Percentiles rank a stretch among this genome's conserved stretches.
phyloP scores from a whole-genome alignment of 2,888 invertebrate species.

The Dryocosmus kuriphilus region DNA sequence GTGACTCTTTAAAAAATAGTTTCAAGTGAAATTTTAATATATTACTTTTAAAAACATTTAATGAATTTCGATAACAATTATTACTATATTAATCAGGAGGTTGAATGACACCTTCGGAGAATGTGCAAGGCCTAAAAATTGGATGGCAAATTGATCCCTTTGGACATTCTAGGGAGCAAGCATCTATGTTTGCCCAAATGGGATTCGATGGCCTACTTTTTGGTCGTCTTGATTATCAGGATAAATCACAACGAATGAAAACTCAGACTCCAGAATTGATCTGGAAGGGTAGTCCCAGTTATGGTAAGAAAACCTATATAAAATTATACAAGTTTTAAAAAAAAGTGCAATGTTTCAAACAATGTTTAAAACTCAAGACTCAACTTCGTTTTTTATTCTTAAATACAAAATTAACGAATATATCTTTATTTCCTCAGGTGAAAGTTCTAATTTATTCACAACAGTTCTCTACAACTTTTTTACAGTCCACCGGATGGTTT shows the following conservation, averaged over 20 bases:
- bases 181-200: constrained; percentile 85
- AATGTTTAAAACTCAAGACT: too few relatives aligned
- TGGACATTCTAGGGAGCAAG: constrained; percentile 93
- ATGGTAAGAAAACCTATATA: constrained; percentile 79
- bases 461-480: constrained; percentile 88
- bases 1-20: too few relatives aligned
- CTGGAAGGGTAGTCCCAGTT: constrained; percentile 87
- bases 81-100: not conserved
- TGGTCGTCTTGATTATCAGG: constrained; percentile 92
- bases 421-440: constrained; percentile 79
- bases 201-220: constrained; percentile 94
- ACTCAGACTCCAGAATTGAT: constrained; percentile 88
- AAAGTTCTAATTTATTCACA: constrained; percentile 87
- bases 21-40: too few relatives aligned
- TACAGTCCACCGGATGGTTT: constrained; percentile 93
- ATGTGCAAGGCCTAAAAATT: constrained; percentile 78
- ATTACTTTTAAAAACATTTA: too few relatives aligned
- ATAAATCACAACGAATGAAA: constrained; percentile 82
- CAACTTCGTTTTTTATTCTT: too few relatives aligned
- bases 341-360: too few relatives aligned
- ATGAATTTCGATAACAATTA: too few relatives aligned
- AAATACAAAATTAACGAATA: too few relatives aligned
- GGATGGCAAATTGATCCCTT: constrained; percentile 93
- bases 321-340: not conserved
- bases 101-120: constrained; percentile 33